These are phyloP conservation scores for Stictocephala bisonia DNA, from an alignment of 2,888 invertebrate genomes.

Conservation along the genomic window DNA sequence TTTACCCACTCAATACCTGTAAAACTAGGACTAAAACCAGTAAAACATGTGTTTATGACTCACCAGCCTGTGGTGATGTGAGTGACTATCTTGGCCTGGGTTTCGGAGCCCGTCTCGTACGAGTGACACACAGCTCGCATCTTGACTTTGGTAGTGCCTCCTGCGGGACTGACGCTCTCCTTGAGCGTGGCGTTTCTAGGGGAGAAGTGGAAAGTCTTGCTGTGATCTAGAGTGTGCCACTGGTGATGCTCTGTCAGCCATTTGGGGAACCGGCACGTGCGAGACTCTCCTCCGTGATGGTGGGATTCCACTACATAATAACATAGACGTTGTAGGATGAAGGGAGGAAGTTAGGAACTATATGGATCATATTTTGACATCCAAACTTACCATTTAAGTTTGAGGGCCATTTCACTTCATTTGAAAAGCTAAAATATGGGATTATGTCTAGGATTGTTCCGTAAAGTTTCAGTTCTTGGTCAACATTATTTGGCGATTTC, in stretches of 20 bases:
- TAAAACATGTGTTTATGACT: slow-evolving; percentile 60
- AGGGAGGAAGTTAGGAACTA: too few relatives aligned
- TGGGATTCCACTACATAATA: slow-evolving; percentile 73
- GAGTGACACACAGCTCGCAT: slow-evolving; percentile 65
- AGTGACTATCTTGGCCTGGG: slow-evolving; percentile 69
- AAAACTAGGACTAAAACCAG: background rate
- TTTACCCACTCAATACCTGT: background rate
- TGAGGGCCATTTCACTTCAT: too few relatives aligned
- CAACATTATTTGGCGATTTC: too few relatives aligned
- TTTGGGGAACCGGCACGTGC: slow-evolving; percentile 76
- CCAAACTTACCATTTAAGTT: too few relatives aligned
- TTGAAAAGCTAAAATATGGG: too few relatives aligned
- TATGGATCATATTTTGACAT: too few relatives aligned
- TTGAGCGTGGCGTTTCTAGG: slow-evolving; percentile 66
- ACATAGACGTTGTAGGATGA: too few relatives aligned
- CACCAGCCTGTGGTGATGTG: slow-evolving; percentile 83
- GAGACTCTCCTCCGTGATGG: slow-evolving; percentile 49
- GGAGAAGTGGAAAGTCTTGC: slow-evolving; percentile 77
- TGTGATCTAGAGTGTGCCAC: slow-evolving; percentile 82
- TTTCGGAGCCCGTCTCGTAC: slow-evolving; percentile 54
- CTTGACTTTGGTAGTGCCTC: slow-evolving; percentile 64
- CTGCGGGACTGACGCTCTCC: slow-evolving; percentile 62
- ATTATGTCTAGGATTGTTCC: too few relatives aligned
- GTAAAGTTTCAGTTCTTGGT: too few relatives aligned
- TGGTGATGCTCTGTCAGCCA: slow-evolving; percentile 84